A percentile compares a stretch with the other conserved stretches of the same genome.
These are phyloP conservation scores for Stegostoma tigrinum DNA, from an alignment of 2,113 vertebrate species.

Conservation along the genomic window DNA sequence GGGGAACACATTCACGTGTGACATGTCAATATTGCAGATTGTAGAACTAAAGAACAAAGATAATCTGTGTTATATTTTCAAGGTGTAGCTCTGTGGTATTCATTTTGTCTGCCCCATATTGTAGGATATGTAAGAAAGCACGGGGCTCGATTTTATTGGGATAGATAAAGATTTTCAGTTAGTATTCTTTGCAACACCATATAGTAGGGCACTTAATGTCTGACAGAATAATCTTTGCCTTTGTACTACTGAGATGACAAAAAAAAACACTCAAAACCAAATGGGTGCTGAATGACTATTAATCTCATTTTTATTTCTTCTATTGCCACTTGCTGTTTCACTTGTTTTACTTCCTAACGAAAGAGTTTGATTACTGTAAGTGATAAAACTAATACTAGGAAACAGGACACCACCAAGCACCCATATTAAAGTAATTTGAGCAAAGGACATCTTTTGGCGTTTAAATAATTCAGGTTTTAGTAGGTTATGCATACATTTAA, in stretches of 20 bases:
- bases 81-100: neutral
- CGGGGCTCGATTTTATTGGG: neutral
- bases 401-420: neutral
- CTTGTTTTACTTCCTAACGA: neutral
- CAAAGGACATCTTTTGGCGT: neutral
- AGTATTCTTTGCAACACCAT: neutral
- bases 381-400: neutral
- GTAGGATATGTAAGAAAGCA: neutral
- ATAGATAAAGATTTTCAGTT: neutral
- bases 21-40: no score
- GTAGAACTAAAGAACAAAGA: neutral
- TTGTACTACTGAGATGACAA: neutral
- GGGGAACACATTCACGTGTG: neutral
- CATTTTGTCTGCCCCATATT: neutral
- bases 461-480: neutral
- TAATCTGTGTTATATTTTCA: neutral
- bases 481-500: neutral
- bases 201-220: neutral
- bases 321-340: neutral
- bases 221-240: neutral
- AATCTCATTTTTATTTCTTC: neutral
- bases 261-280: neutral
- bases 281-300: neutral
- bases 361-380: neutral
- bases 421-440: neutral